Conservation (phyloP, 2,888 invertebrate genomes). For the Anthrax anthrax region DNA sequence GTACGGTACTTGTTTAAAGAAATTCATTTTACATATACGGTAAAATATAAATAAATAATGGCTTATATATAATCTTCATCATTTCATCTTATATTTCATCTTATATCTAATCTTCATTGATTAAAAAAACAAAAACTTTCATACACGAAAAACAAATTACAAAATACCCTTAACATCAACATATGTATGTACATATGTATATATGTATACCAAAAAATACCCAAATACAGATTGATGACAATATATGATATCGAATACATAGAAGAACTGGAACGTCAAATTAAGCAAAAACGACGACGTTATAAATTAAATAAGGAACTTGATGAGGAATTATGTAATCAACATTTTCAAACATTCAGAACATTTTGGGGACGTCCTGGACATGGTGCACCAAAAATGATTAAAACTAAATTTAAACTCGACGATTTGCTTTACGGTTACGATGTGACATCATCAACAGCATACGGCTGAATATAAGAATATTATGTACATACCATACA, state of each 20-base stretch:
- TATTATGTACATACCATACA: slow-evolving; percentile 15
- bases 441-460: slow-evolving; percentile 16
- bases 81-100: not conserved
- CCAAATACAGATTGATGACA: slow-evolving; percentile 22
- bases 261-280: slow-evolving; percentile 39
- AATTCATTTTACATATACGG: slow-evolving; percentile 33
- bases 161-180: too few relatives aligned
- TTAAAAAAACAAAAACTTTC: too few relatives aligned
- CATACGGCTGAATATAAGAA: slow-evolving; percentile 18
- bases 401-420: slow-evolving; percentile 31
- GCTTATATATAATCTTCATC: too few relatives aligned
- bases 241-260: slow-evolving; percentile 35
- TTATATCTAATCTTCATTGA: too few relatives aligned
- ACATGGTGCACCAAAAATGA: slow-evolving; percentile 33
- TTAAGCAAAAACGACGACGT: slow-evolving; percentile 36
- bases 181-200: too few relatives aligned
- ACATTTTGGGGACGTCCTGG: slow-evolving; percentile 71
- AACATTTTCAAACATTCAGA: slow-evolving; percentile 63
- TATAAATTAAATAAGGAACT: slow-evolving; percentile 23
- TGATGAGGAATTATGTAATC: slow-evolving; percentile 49
- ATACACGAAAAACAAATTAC: too few relatives aligned
- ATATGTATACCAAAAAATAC: slow-evolving; percentile 2
- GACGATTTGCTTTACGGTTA: slow-evolving; percentile 35
- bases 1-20: slow-evolving; percentile 35
- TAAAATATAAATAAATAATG: slow-evolving; percentile 15